phyloP scores from a whole-genome alignment of 2,797 vertebrate species.

The Syncerus caffer region DNA sequence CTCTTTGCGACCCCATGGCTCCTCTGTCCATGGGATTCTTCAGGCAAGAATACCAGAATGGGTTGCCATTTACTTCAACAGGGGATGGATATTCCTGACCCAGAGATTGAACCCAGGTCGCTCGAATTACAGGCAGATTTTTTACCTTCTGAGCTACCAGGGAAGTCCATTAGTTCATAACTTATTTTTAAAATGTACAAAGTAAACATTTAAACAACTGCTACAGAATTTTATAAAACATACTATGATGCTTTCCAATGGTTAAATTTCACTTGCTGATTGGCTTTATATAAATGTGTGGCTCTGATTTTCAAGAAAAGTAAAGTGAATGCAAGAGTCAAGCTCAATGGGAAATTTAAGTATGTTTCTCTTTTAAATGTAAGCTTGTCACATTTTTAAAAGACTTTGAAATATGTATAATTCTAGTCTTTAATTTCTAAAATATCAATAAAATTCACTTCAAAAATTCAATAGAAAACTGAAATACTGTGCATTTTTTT shows the following conservation, averaged over 20 bases:
- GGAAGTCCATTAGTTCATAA: neutral
- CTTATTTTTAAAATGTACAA: neutral
- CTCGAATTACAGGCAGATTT: neutral
- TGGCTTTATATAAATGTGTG: neutral
- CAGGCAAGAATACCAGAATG: neutral
- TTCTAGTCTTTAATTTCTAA: neutral
- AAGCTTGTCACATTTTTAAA: neutral
- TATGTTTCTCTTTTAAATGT: neutral
- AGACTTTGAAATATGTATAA: neutral
- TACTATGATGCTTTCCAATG: neutral
- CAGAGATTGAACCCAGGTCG: neutral
- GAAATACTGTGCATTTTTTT: neutral
- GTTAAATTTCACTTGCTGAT: neutral
- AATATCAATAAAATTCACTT: neutral
- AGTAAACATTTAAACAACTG: neutral
- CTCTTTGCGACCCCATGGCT: neutral
- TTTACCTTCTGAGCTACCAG: neutral
- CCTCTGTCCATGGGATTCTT: neutral
- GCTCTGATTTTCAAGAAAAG: neutral
- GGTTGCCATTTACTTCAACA: neutral
- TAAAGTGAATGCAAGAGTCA: neutral
- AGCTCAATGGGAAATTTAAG: neutral
- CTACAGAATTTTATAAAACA: neutral
- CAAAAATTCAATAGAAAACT: neutral
- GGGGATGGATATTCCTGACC: neutral